Evolutionary conservation across 1,140 invertebrate species (phyloP), one percentile per base, ranked within the genome.

Genomic region (Pachypsylla venusta): DNA sequence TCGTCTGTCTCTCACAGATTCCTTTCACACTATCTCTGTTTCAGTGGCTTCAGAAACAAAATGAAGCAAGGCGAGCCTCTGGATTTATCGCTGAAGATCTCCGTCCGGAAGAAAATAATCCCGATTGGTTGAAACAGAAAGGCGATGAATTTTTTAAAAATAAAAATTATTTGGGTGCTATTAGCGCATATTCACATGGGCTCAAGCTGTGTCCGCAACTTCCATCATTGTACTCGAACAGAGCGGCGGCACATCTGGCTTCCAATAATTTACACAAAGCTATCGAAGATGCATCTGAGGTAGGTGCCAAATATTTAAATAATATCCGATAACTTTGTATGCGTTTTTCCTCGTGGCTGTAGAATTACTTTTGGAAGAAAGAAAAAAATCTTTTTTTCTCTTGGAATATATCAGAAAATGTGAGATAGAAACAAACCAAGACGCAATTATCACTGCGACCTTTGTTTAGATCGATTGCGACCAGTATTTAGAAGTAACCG

Each of bases 101-200:
- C 1, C 74, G 80, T 57, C 81, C 83, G 7, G 86, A 92, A 70
- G 88, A 93, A 71, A 81, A 81, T 64, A 84, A 91, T 74, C 87
- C 88, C 2, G 73, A 82, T 58, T 91, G 84, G 80, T 77, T 90
- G 39, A 81, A 85, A 62, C 79, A 84, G 53, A 91, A 91, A 74
- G 89, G 87, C 63, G 80, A 87, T 79, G 82, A 69, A 60, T 88
- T 90, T 66, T 82, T 84, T 68, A 78, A 80, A 61, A 72, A 73
- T 60, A 79, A 80, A 24, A 88, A 91, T 72, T 87, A 81, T 69
- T 72, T 86, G 42, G 85, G 82, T 16, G 88, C 88, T 1, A 76
- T 90, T 10, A 89, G 83, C 69, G 88, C 86, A 14, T 90, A 86
- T 65, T 78, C 78, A 22, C 84, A 85, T 68, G 88, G 83, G 1